Evolutionary conservation across 2,113 vertebrate genomes (phyloP).

Genomic region (Camelus dromedarius): DNA sequence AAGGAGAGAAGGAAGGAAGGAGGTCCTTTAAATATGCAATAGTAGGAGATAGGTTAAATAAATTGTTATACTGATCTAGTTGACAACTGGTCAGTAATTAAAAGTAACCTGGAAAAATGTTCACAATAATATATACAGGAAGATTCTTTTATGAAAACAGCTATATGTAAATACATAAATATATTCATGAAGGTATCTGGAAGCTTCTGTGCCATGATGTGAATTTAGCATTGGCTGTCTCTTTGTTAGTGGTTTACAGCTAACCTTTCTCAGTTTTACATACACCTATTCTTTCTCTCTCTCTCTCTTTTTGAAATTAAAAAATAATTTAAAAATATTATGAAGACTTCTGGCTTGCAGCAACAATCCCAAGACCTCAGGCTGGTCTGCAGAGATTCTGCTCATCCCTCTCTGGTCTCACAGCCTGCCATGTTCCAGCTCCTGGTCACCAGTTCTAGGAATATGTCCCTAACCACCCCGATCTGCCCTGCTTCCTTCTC

Average conservation of each 20-base stretch:
- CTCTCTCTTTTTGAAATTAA: not conserved
- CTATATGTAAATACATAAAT: not conserved
- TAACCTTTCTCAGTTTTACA: not conserved
- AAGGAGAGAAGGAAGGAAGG: not conserved
- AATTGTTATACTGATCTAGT: not conserved
- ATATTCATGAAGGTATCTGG: not conserved
- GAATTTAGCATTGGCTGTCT: not conserved
- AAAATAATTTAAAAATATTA: not conserved
- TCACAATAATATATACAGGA: not conserved
- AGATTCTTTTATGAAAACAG: not conserved
- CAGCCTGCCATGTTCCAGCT: not conserved
- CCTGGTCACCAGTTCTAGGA: not conserved
- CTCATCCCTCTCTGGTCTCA: not conserved
- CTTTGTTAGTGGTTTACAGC: not conserved
- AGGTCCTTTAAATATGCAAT: not conserved
- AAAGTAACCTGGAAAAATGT: not conserved
- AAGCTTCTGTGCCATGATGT: not conserved
- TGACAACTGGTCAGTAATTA: not conserved
- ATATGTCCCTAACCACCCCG: not conserved
- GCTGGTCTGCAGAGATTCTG: not conserved
- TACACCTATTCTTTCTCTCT: not conserved
- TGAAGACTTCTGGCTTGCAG: not conserved
- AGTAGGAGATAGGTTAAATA: not conserved
- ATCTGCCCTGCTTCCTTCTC: not conserved
- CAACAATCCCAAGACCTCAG: fast-evolving